A percentile compares a stretch with the other conserved stretches of the same genome.
These are phyloP conservation scores for Drosophila fulvimacula DNA, from an alignment of 2,888 invertebrate genomes.

Conservation along the genomic window DNA sequence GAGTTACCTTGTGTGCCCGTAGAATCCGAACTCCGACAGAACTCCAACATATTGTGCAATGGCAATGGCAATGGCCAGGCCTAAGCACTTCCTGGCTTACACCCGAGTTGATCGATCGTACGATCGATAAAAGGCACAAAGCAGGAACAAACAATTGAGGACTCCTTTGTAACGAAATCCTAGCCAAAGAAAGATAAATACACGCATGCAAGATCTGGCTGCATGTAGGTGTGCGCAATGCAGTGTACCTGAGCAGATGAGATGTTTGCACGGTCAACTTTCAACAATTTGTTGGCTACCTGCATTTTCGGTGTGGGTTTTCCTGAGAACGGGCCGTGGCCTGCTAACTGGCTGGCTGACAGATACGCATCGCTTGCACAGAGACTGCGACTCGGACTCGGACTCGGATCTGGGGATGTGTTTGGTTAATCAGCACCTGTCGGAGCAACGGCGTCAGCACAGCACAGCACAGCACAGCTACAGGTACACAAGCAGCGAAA, in stretches of 20 bases:
- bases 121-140: conserved; percentile 63
- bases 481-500: conserved; percentile 58
- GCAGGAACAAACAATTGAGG: conserved; percentile 76
- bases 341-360: conserved; percentile 76
- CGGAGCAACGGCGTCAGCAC: conserved; percentile 60
- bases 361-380: conserved; percentile 73
- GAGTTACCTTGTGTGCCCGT: conserved; percentile 46
- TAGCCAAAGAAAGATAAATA: conserved; percentile 63
- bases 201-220: not conserved
- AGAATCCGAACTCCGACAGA: conserved; percentile 17
- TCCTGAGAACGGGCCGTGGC: conserved; percentile 68
- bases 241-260: conserved; percentile 53
- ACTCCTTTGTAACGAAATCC: conserved; percentile 68
- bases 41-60: conserved; percentile 57
- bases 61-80: no score
- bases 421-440: conserved; percentile 80
- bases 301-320: conserved; percentile 73
- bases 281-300: conserved; percentile 78
- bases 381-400: conserved; percentile 22
- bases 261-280: conserved; percentile 79
- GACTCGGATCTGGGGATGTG: conserved; percentile 57
- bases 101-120: conserved; percentile 72
- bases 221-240: conserved; percentile 27
- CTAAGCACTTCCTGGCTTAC: conserved; percentile 77
- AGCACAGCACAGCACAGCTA: no score